Base-by-base conservation (phyloP, 1,140 invertebrate genomes). In the Neodiprion pinetum region DNA sequence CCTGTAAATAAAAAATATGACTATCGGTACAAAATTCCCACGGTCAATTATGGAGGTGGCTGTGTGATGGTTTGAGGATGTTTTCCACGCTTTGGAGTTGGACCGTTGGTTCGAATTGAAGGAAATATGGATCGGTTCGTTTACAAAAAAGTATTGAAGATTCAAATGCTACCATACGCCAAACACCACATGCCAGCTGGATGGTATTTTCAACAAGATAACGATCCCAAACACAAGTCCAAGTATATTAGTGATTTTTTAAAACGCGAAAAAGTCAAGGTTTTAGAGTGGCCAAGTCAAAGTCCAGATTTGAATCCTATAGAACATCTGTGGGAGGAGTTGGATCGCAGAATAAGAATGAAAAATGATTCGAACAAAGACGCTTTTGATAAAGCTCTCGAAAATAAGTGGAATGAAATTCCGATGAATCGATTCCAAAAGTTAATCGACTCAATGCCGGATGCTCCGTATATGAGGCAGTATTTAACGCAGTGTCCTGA, bases 281-380 rank as follows among this genome's bases (percentile, higher is more conserved):
- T 11, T 10, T 80, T 84, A 78, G 28, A 72, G 17, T 85, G 76
- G 78, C 82, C 79, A 7, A 74, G 83, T 66, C 86, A 84, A 75
- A 80, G 77, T 9, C 82, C 84, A 1, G 84, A 87, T 74, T 71
- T 85, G 14, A 85, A 85, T 74, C 83, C 80, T 0, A 85, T 84
- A 14, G 82, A 85, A 68, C 67, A 84, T 74, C 72, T 84, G 2
- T 83, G 85, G 84, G 78, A 78, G 65, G 71, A 80, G 67, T 73
- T 84, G 14, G 80, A 84, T 67, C 74, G 76, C 71, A 75, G 70
- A 66, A 53, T 53, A 0, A 53, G 14, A 53, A 14, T 65, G 53
- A 69, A 68, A 74, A 73, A 23, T 61, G 40, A 48, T 48, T 70
- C 72, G 49, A 23, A 79, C 23, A 12, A 78, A 49, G 47, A 48